Conservation (phyloP, 2,888 invertebrate genomes). For the Neuroscelio doddi region DNA sequence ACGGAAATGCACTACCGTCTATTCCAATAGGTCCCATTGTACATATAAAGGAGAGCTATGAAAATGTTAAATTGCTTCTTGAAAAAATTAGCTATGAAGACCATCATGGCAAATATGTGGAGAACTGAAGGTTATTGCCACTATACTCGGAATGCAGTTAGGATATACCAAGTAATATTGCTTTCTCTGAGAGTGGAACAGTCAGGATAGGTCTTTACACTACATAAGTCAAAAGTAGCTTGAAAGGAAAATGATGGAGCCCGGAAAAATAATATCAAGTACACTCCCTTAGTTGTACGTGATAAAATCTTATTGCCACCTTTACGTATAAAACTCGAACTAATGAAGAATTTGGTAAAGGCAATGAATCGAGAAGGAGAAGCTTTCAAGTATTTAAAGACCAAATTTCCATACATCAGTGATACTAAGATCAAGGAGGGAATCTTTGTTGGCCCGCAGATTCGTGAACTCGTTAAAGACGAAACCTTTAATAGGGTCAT, state of each 20-base stretch:
- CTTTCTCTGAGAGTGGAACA: conserved; percentile 53
- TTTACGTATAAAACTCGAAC: conserved; percentile 27
- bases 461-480: too few species aligned
- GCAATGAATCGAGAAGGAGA: conserved; percentile 18
- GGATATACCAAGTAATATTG: too few species aligned
- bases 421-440: too few species aligned
- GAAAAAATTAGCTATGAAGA: conserved; percentile 18
- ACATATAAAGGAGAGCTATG: conserved; percentile 50
- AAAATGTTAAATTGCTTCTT: conserved; percentile 15
- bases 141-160: conserved; percentile 50
- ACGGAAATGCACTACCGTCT: conserved; percentile 56
- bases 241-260: background rate
- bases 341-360: conserved; percentile 31
- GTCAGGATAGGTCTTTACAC: too few species aligned
- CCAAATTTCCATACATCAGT: conserved; percentile 22
- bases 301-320: conserved; percentile 20
- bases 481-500: conserved; percentile 32
- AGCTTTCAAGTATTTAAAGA: conserved; percentile 22
- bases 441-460: too few species aligned
- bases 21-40: conserved; percentile 50
- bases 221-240: too few species aligned
- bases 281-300: conserved; percentile 9
- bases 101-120: conserved; percentile 45
- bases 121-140: conserved; percentile 45
- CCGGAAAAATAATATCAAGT: conserved; percentile 5